These are phyloP conservation scores for Ptilorrhoa leucosticta DNA, from an alignment of 2,113 vertebrate genomes.

Conservation along the genomic window DNA sequence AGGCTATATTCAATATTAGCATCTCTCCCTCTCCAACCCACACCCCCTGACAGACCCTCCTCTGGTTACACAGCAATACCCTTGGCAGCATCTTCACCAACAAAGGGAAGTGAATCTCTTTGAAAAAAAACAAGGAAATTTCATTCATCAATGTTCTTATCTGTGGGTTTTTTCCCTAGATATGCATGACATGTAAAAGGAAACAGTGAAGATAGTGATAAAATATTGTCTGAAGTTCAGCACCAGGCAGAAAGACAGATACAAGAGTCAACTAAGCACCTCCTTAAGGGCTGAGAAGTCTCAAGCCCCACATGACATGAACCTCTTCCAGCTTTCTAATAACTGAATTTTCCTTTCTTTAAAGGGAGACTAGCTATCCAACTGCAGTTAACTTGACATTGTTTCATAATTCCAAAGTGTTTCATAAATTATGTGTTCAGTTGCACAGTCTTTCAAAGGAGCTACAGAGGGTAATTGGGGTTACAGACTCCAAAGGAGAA, in stretches of 20 bases:
- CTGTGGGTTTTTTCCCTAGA: background rate
- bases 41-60: background rate
- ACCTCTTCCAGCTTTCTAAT: background rate
- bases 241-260: background rate
- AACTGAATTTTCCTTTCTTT: background rate
- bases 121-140: background rate
- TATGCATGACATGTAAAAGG: background rate
- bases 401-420: background rate
- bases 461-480: conserved; percentile 38
- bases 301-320: background rate
- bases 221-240: background rate
- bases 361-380: background rate
- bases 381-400: conserved; percentile 24
- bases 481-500: conserved; percentile 37
- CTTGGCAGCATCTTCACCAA: background rate
- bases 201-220: background rate
- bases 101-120: background rate
- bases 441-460: conserved; percentile 17
- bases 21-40: background rate
- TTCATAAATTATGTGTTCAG: conserved; percentile 27
- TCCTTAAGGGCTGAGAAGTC: background rate
- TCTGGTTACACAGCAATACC: background rate
- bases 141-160: background rate
- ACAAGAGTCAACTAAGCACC: background rate
- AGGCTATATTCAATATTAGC: background rate